Percentiles rank a stretch among this genome's conserved stretches.
Evolutionary conservation across 2,888 invertebrate genomes (phyloP).

Genomic region (Eupithecia subumbrata): DNA sequence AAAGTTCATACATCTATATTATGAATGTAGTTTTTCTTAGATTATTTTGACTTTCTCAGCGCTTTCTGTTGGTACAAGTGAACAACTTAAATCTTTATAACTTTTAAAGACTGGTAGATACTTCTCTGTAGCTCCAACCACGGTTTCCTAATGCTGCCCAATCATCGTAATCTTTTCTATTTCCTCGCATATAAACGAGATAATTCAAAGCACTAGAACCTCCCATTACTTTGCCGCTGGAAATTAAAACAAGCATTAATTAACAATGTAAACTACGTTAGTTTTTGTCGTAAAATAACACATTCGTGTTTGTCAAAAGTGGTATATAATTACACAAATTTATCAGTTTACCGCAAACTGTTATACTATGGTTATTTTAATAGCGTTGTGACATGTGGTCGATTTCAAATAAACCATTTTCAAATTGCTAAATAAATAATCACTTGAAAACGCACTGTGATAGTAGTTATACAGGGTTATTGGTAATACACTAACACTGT

Average conservation of each 20-base stretch:
- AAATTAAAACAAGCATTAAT: constrained; percentile 32
- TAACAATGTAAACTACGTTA: neutral
- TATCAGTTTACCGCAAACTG: constrained; percentile 11
- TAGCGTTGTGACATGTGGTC: neutral
- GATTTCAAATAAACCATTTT: constrained; percentile 3
- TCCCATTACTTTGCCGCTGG: constrained; percentile 87
- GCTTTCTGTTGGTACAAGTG: neutral
- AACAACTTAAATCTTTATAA: neutral
- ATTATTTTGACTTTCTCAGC: neutral
- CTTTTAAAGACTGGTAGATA: constrained; percentile 44
- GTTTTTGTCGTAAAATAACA: neutral
- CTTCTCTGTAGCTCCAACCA: constrained; percentile 85
- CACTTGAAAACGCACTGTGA: neutral
- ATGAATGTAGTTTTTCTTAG: neutral
- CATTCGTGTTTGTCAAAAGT: constrained; percentile 10
- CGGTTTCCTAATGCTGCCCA: constrained; percentile 86
- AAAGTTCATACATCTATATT: neutral
- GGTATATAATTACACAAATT: constrained; percentile 16
- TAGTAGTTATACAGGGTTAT: too few relatives aligned
- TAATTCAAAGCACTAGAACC: constrained; percentile 87
- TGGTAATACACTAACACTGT: too few relatives aligned
- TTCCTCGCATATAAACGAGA: constrained; percentile 86
- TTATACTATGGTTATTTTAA: neutral
- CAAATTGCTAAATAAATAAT: neutral
- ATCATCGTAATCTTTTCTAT: constrained; percentile 85